Evolutionary conservation across 2,888 invertebrate genomes (phyloP), one percentile per base, ranked within the genome.

Genomic region (Sesia apiformis): DNA sequence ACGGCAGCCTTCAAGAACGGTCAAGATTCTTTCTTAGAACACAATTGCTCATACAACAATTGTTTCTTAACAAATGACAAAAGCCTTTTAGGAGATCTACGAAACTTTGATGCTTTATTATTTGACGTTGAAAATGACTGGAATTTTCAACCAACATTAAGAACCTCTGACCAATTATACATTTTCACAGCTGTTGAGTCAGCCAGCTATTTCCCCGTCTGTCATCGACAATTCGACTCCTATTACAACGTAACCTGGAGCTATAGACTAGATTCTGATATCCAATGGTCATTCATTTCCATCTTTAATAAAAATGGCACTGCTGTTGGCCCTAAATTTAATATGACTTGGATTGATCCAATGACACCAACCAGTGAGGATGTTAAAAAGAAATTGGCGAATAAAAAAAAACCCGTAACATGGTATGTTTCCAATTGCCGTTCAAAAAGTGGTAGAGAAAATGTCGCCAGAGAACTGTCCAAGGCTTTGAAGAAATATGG

Each of bases 51-150:
- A 0, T 73, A 76, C 55, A 69, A 65, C 5, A 88, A 91, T 53
- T 92, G 92, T 58, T 87, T 69, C 56, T 65, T 90, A 1, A 90
- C 84, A 0, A 72, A 65, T 40, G 66, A 81, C 4, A 81, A 70
- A 53, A 64, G 58, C 3, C 77, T 62, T 51, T 58, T 86, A 0
- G 61, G 71, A 0, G 78, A 90, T 55, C 69, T 81, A 4, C 68
- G 77, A 7, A 59, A 75, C 40, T 88, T 69, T 43, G 90, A 91
- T 51, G 92, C 91, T 0, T 72, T 92, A 4, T 52, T 92, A 0
- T 91, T 92, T 54, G 91, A 92, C 53, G 84, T 83, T 0, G 83
- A 86, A 58, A 76, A 76, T 53, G 60, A 59, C 55, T 84, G 81
- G 81, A 78, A 81, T 38, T 38, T 49, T 0, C 67, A 70, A 54